These are phyloP conservation scores for Acanthopagrus latus DNA, from an alignment of 2,797 vertebrate genomes.

Conservation along the genomic window DNA sequence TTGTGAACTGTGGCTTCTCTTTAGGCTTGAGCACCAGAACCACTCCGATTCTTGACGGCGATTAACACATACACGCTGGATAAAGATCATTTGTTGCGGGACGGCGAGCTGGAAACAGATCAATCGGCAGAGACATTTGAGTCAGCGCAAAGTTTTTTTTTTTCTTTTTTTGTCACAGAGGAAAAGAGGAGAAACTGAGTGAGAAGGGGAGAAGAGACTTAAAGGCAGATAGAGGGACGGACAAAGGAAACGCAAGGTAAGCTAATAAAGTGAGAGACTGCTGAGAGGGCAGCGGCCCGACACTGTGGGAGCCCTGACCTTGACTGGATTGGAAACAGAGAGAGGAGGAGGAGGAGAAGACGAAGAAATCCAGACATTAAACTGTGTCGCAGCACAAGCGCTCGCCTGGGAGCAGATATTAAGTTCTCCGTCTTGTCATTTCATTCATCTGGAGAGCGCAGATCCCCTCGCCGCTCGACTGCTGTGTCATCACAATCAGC, in stretches of 20 bases:
- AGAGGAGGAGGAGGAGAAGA: not conserved
- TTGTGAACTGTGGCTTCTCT: slow-evolving; percentile 23
- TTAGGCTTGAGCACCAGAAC: not conserved
- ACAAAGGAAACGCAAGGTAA: slow-evolving; percentile 71
- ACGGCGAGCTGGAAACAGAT: slow-evolving; percentile 21
- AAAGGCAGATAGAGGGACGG: slow-evolving; percentile 53
- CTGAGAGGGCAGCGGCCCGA: slow-evolving; percentile 69
- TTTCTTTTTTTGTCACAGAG: slow-evolving; percentile 15
- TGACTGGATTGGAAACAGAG: slow-evolving; percentile 48
- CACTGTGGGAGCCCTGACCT: slow-evolving; percentile 71
- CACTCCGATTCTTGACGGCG: not conserved
- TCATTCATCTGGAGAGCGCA: slow-evolving; percentile 29
- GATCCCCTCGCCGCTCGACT: slow-evolving; percentile 8
- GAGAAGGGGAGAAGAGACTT: slow-evolving; percentile 40
- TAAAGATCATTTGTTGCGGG: slow-evolving; percentile 13
- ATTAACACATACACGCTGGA: slow-evolving; percentile 1
- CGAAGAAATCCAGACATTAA: slow-evolving; percentile 30
- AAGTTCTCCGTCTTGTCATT: not conserved
- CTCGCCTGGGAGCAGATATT: slow-evolving; percentile 39
- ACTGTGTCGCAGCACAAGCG: slow-evolving; percentile 27
- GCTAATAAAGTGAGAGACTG: slow-evolving; percentile 66
- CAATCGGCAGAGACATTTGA: slow-evolving; percentile 18
- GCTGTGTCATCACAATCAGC: slow-evolving; percentile 50
- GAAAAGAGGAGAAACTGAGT: slow-evolving; percentile 55
- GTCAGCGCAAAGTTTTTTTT: slow-evolving; percentile 15